Evolutionary conservation across 2,888 invertebrate species (phyloP).

Genomic region (Omphaloscelis lunosa): DNA sequence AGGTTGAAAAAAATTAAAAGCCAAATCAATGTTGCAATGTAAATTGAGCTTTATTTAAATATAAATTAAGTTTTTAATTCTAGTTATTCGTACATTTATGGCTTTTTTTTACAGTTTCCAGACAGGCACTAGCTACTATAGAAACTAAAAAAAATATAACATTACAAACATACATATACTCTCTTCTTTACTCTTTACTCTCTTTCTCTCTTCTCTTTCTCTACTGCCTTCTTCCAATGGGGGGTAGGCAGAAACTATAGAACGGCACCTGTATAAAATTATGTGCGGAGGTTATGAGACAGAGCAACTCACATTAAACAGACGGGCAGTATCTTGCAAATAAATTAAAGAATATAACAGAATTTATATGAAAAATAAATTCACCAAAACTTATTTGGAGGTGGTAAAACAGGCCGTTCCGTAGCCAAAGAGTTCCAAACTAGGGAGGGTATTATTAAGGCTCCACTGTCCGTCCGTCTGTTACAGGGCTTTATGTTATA

Average conservation of each 20-base stretch:
- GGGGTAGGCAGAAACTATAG: background rate
- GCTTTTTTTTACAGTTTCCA: too few relatives aligned
- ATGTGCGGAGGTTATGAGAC: background rate
- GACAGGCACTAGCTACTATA: background rate
- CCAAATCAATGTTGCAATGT: background rate
- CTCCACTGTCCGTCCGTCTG: background rate
- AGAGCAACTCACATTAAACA: background rate
- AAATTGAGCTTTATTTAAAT: background rate
- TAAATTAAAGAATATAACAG: background rate
- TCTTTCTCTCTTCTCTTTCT: too few relatives aligned
- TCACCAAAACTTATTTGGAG: background rate
- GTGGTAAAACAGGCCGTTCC: background rate
- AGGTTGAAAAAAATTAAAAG: slow-evolving; percentile 2
- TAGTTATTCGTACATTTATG: background rate
- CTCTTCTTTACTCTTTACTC: too few relatives aligned
- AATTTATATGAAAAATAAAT: background rate
- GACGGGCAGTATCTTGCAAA: background rate
- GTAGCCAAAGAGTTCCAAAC: background rate
- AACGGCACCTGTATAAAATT: background rate
- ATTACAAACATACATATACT: background rate
- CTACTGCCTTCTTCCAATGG: background rate
- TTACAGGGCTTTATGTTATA: background rate
- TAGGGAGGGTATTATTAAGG: too few relatives aligned
- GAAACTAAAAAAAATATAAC: background rate
- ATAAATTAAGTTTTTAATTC: background rate